Percentiles rank a stretch among this genome's conserved stretches.
phyloP scores from a whole-genome alignment of 2,888 invertebrate species.

The Conomelus anceps region DNA sequence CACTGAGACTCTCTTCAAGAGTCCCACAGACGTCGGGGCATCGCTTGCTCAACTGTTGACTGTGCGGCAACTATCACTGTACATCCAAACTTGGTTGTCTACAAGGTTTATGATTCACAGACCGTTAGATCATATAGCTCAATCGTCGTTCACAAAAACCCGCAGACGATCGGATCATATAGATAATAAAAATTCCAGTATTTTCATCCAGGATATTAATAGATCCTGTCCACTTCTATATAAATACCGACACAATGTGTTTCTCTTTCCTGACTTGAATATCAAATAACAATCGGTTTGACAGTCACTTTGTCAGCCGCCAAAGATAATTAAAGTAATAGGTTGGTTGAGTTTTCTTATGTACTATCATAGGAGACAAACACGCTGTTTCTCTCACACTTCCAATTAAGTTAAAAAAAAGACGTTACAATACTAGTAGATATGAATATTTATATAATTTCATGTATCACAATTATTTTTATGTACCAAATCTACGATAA shows the following conservation, averaged over 20 bases:
- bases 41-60: background rate
- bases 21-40: no score
- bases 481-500: no score
- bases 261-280: background rate
- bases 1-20: background rate
- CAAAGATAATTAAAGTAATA: background rate
- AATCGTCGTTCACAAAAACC: background rate
- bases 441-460: no score
- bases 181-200: background rate
- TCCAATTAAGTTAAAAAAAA: background rate
- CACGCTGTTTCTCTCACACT: background rate
- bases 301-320: background rate
- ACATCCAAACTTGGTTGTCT: background rate
- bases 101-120: background rate
- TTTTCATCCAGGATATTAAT: background rate
- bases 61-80: background rate
- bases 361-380: background rate
- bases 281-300: background rate
- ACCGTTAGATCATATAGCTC: background rate
- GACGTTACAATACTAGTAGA: no score
- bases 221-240: background rate
- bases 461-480: no score
- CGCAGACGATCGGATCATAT: background rate
- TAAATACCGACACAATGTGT: no score
- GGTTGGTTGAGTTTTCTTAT: background rate